A percentile compares a stretch with the other conserved stretches of the same genome.
Evolutionary conservation across 2,797 vertebrate species (phyloP).

Genomic region (Sebastolobus alascanus): DNA sequence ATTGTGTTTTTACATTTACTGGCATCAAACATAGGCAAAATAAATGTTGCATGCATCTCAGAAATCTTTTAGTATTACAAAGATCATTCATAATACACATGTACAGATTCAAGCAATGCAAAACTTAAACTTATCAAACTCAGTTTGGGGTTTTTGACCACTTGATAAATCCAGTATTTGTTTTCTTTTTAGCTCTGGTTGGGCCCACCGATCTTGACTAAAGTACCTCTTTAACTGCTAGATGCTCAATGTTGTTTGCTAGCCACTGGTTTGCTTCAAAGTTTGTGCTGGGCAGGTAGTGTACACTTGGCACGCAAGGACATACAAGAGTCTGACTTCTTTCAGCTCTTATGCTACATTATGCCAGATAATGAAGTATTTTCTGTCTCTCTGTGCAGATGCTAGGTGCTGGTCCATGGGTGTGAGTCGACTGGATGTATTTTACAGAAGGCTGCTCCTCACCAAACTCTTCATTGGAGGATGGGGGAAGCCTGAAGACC

Average conservation of each 20-base stretch:
- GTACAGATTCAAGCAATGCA: background rate
- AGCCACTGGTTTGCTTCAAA: background rate
- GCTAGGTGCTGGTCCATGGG: constrained; percentile 89
- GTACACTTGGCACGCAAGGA: background rate
- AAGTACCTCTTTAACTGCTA: background rate
- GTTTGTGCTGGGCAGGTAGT: background rate
- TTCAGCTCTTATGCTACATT: background rate
- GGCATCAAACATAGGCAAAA: no score
- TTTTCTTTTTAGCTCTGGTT: background rate
- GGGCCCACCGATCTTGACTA: background rate
- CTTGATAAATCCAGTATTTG: background rate
- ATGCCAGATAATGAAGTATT: background rate
- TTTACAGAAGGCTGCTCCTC: constrained; percentile 97
- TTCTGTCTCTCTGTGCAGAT: constrained; percentile 76
- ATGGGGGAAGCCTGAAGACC: constrained; percentile 97
- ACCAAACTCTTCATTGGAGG: constrained; percentile 97
- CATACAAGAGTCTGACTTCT: background rate
- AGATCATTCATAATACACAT: background rate
- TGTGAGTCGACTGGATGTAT: constrained; percentile 94
- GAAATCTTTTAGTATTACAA: background rate
- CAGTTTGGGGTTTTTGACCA: background rate
- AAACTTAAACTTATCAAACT: background rate
- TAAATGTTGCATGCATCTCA: no score
- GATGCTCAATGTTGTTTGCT: background rate
- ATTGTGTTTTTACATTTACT: no score